Evolutionary conservation across 1,140 invertebrate genomes (phyloP).

Genomic region (Hylaeus anthracinus): DNA sequence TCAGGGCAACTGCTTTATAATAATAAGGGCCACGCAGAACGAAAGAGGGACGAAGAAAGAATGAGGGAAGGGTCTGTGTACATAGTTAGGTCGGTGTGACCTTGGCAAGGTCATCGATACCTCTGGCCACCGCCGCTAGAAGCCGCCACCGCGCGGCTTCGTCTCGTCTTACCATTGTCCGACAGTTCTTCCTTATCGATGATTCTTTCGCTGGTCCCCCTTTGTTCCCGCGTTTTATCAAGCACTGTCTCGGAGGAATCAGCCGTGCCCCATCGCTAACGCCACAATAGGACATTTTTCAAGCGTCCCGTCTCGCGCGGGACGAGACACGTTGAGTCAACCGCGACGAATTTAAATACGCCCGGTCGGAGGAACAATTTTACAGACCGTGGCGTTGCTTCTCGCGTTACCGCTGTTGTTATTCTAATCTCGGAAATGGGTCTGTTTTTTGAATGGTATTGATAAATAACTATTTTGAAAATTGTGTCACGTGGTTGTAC

Average conservation of each 20-base stretch:
- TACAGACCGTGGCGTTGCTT: background rate
- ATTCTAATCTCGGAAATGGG: background rate
- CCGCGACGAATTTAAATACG: background rate
- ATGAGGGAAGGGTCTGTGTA: constrained; percentile 62
- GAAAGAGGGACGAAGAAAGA: constrained; percentile 40
- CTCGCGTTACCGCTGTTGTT: background rate
- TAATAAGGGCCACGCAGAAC: constrained; percentile 66
- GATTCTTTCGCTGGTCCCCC: constrained; percentile 32
- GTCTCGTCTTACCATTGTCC: constrained; percentile 30
- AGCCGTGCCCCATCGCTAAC: background rate
- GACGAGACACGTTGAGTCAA: background rate
- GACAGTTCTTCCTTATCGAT: constrained; percentile 67
- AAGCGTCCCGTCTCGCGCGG: background rate
- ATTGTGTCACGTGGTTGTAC: too few species aligned
- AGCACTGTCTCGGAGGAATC: constrained; percentile 25
- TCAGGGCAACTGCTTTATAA: constrained; percentile 70
- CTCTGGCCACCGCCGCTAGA: constrained; percentile 72
- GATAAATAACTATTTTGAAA: too few species aligned
- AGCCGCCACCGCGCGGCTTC: constrained; percentile 67
- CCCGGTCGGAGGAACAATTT: background rate
- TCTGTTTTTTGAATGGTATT: too few species aligned
- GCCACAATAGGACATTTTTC: background rate
- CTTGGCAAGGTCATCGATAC: constrained; percentile 76
- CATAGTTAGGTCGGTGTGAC: constrained; percentile 71
- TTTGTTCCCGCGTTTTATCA: constrained; percentile 31